Evolutionary conservation across 35 echinoderm and acorn worm genomes (phyloP), one percentile per base, ranked within the genome.

Genomic region (Heliocidaris tuberculata): DNA sequence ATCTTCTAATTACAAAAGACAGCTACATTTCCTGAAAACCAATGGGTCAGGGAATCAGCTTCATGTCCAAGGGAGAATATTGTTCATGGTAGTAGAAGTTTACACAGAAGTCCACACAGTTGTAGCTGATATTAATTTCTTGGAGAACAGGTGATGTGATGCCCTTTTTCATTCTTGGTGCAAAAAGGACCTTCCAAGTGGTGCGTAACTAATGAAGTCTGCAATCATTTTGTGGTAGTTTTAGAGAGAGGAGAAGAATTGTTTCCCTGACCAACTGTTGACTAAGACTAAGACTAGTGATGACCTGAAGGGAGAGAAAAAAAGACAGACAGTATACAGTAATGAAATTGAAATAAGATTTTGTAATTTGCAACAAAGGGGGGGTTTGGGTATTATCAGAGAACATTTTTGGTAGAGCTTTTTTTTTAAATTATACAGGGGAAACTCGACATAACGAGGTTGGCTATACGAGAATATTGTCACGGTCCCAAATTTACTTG

Each of bases 1-100:
- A 92, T 31, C 10, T 92, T 48, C 48, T 50, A 48, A 92, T 92
- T 92, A 35, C 89, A 91, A 50, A 91, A 50, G 24, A 91, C 35
- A n/a, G 65, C 65, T 78, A 27, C 2, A 78, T 78, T 78, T 78
- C 19, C 4, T 78, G 27, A 78, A n/a, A 9, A 6, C 19, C 27
- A 24, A 78, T n/a, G 21, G 65, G 65, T 78, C 65, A 78, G 65
- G 65, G 8, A 78, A n/a, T 7, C 65, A 78, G 65, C 27, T 78
- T 24, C 19, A 78, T n/a, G 27, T 78, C 21, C 2, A 78, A 27
- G 35, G 21, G 27, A 27, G 27, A 71, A 78, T 27, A 56, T 10
- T 56, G 10, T 10, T 56, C 2, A 24, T 78, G 27, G 21, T 78
- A 78, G 65, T 24, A n/a, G 65, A 70, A 70, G 60, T 78, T 78